Base-by-base conservation (phyloP, 1,140 invertebrate genomes). In the Tenebrio molitor region DNA sequence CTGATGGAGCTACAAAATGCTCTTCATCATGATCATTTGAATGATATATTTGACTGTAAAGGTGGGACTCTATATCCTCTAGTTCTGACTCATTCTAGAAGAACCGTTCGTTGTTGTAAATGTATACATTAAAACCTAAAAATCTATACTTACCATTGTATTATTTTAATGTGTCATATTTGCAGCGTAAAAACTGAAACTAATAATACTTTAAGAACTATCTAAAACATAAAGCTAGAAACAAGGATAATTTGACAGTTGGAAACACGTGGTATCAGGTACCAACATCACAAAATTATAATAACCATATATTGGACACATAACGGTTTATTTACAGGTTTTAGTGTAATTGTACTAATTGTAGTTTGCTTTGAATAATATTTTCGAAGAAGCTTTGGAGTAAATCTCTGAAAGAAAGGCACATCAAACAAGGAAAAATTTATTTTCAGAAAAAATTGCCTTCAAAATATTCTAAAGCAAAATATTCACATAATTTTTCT, bases 31-130 rank as follows among this genome's bases (percentile, higher is more conserved):
- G 50, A 3, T 23, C 15, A 64, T 3, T 73, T 25, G 69, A 66
- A 75, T 82, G 81, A 62, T 79, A 77, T 15, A 85, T 79, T 72
- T 83, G 81, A 25, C 82, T 80, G 63, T 85, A 85, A 0, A 85
- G 78, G 65, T 79, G 80, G 41, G 81, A 80, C 73, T 85, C 84
- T 23, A 85, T 70, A 63, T 83, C 81, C 79, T 86, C 79, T 16
- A 88, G 81, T 68, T 81, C 77, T 29, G 77, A 66, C 6, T 66
- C 64, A 25, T 66, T 41, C 64, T 66, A 25, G 14, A 58, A 7
- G 4, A n/a, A 44, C 21, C n/a, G n/a, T n/a, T n/a, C n/a, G n/a
- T n/a, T n/a, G n/a, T n/a, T n/a, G n/a, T 36, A 34, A 23, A 14
- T 23, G 8, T 12, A 0, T 7, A 29, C 14, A 66, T 42, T 10